phyloP scores from a whole-genome alignment of 1,140 invertebrate genomes.

The Caenorhabditis inopinata region DNA sequence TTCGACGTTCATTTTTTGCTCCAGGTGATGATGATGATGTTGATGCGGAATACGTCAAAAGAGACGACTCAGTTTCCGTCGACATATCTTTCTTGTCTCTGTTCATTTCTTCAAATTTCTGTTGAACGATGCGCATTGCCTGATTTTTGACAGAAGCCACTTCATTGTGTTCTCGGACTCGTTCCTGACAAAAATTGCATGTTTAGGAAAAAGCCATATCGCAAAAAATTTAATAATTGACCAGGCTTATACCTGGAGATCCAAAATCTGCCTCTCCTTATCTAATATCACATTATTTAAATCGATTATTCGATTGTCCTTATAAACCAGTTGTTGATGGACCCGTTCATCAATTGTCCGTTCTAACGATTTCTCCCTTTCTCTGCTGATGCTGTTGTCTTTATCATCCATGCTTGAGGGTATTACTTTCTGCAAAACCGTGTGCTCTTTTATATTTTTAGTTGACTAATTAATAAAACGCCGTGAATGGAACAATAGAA shows the following conservation, averaged over 20 bases:
- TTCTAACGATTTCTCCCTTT: background rate
- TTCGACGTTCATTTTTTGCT: background rate
- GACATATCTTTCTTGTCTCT: conserved; percentile 12
- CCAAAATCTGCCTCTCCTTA: conserved; percentile 50
- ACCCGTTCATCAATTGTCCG: conserved; percentile 13
- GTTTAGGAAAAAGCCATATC: too few species aligned
- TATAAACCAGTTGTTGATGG: conserved; percentile 46
- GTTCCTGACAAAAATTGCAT: conserved; percentile 43
- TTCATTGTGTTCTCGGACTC: conserved; percentile 48
- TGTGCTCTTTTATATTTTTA: too few species aligned
- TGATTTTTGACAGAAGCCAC: conserved; percentile 48
- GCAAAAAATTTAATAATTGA: too few species aligned
- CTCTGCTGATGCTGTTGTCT: background rate
- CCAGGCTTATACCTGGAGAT: conserved; percentile 50
- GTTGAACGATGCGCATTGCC: conserved; percentile 50
- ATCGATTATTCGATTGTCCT: conserved; percentile 49
- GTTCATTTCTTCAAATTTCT: conserved; percentile 50
- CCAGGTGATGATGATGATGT: background rate
- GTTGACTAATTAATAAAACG: too few species aligned
- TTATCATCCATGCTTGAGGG: background rate
- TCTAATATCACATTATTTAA: conserved; percentile 52
- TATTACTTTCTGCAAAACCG: too few species aligned
- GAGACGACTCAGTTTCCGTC: conserved; percentile 35
- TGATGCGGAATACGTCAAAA: background rate
- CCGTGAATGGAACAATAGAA: too few species aligned